Percentiles rank a stretch among this genome's conserved stretches.
phyloP scores from a whole-genome alignment of 2,888 invertebrate species.

The Dryobotodes eremita region DNA sequence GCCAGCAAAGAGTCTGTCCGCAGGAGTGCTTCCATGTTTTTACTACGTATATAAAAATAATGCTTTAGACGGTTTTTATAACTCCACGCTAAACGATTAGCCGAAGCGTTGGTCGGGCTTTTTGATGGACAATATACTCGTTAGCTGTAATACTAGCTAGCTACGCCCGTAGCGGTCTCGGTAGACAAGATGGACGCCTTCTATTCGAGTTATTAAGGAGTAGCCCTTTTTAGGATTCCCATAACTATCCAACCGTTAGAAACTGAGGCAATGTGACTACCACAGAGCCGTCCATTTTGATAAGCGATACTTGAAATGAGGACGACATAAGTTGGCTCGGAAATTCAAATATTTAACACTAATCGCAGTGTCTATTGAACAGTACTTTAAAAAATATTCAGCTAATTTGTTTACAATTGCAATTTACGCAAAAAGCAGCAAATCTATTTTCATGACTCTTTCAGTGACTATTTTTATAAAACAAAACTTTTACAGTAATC shows the following conservation, averaged over 20 bases:
- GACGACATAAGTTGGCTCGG: constrained; percentile 37
- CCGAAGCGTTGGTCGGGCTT: constrained; percentile 78
- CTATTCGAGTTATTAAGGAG: constrained; percentile 62
- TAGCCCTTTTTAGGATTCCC: constrained; percentile 64
- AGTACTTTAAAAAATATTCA: constrained; percentile 30
- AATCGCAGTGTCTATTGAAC: constrained; percentile 19
- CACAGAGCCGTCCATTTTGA: constrained; percentile 77
- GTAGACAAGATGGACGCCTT: constrained; percentile 61
- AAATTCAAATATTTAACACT: constrained; percentile 25
- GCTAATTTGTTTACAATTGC: constrained; percentile 53
- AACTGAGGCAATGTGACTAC: constrained; percentile 71
- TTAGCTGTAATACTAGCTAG: constrained; percentile 69
- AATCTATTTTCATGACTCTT: constrained; percentile 72
- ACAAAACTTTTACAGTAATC: constrained; percentile 61
- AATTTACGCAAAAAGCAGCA: constrained; percentile 53
- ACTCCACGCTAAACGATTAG: constrained; percentile 77
- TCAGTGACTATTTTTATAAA: constrained; percentile 73
- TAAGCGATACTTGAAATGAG: constrained; percentile 60
- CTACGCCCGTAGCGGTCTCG: constrained; percentile 62
- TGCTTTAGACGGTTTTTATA: constrained; percentile 87
- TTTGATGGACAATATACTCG: constrained; percentile 84
- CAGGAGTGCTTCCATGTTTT: constrained; percentile 90
- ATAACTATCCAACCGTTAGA: constrained; percentile 50
- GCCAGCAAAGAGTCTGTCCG: constrained; percentile 90
- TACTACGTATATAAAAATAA: constrained; percentile 84